Evolutionary conservation across 2,888 invertebrate species (phyloP).

Genomic region (Eustalomyia histrio): DNA sequence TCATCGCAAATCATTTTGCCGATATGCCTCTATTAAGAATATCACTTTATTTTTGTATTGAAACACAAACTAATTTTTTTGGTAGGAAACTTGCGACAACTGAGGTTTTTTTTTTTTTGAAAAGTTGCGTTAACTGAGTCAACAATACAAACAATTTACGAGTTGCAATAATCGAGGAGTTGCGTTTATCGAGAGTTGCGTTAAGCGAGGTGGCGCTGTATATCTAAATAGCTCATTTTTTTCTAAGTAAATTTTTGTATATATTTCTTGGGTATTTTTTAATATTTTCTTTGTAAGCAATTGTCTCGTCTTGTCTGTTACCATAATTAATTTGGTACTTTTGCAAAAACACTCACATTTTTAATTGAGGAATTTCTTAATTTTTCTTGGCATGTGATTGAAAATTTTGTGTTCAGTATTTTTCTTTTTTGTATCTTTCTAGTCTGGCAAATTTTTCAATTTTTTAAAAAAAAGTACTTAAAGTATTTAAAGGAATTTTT

Average conservation of each 20-base stretch:
- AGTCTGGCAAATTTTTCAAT: neutral
- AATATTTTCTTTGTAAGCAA: conserved; percentile 30
- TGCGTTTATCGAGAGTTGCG: too few species aligned
- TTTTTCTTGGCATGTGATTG: conserved; percentile 50
- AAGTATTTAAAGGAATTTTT: neutral
- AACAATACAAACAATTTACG: too few species aligned
- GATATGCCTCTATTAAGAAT: too few species aligned
- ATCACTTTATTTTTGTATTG: too few species aligned
- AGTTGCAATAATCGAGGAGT: too few species aligned
- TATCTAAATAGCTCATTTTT: too few species aligned
- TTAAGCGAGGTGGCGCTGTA: too few species aligned
- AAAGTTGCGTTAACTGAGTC: too few species aligned
- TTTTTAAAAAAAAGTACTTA: conserved; percentile 1
- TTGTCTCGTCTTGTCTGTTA: conserved; percentile 32
- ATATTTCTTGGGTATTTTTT: conserved; percentile 16
- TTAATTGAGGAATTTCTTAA: conserved; percentile 38
- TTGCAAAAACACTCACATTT: conserved; percentile 17
- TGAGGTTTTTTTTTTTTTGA: too few species aligned
- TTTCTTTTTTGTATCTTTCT: conserved; percentile 5
- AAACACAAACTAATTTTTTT: too few species aligned
- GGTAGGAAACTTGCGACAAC: too few species aligned
- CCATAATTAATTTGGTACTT: conserved; percentile 25
- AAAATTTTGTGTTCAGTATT: neutral
- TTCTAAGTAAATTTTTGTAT: conserved; percentile 6
- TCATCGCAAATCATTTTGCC: too few species aligned